Evolutionary conservation across 2,888 invertebrate genomes (phyloP), one percentile per base, ranked within the genome.

Genomic region (Latrodectus hesperus): DNA sequence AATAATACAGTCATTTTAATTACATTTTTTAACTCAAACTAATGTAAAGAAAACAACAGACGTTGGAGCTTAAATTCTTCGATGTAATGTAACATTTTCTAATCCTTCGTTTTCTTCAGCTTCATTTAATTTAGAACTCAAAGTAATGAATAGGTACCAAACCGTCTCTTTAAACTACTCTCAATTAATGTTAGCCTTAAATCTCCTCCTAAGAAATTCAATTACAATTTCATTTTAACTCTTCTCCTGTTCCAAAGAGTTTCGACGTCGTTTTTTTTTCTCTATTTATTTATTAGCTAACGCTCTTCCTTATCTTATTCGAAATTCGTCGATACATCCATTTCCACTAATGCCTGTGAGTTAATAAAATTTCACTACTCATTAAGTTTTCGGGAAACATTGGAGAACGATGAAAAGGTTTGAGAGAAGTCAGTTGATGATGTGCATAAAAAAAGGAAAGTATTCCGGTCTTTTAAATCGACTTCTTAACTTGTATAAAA

Each of bases 291-390:
- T 38, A 11, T 38, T 22, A 38, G 38, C 67, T 17, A 16, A 16
- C 12, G 14, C 16, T 12, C 49, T 17, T 17, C 51, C 52, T 51
- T 65, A 51, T 76, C 51, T n/a, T 11, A 10, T 60, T 60, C 60
- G 60, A 60, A 17, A 60, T 60, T 60, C 65, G 17, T 60, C n/a
- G n/a, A 67, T 76, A 67, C 52, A 51, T 51, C 52, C 17, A 51
- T 6, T 11, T 78, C 70, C 52, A 38, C 65, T 70, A 70, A 52
- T 26, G 53, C 26, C n/a, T 26, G 60, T 70, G 51, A 70, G 26
- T 76, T 71, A 83, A 83, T 83, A 70, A 70, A 83, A 83, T 74
- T 82, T 75, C 75, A 82, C 75, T 72, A 51, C 60, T 82, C 82
- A 75, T 67, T 75, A 70, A 74, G 53, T 49, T 71, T 22, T 49